A percentile compares a stretch with the other conserved stretches of the same genome.
Evolutionary conservation across 2,888 invertebrate genomes (phyloP).

Genomic region (Cabera pusaria): DNA sequence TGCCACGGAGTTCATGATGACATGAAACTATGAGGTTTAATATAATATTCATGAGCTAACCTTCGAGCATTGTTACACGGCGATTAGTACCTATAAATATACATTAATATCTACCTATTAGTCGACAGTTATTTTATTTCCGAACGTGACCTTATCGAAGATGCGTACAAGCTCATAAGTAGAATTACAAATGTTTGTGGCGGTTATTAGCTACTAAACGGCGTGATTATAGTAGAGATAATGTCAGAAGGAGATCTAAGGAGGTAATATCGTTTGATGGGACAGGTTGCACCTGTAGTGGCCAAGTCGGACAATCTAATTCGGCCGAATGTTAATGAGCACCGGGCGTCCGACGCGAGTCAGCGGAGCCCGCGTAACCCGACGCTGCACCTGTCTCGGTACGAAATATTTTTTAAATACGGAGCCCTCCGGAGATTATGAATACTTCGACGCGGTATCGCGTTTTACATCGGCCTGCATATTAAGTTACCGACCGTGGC

Average conservation of each 20-base stretch:
- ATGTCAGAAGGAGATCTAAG: conserved; percentile 56
- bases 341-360: conserved; percentile 27
- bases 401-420: conserved; percentile 78
- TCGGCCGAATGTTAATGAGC: conserved; percentile 73
- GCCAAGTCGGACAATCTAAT: conserved; percentile 56
- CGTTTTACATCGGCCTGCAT: conserved; percentile 60
- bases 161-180: conserved; percentile 22
- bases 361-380: conserved; percentile 56
- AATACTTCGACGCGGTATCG: conserved; percentile 71
- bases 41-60: conserved; percentile 8
- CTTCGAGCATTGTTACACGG: conserved; percentile 16
- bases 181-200: conserved; percentile 45
- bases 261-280: conserved; percentile 51
- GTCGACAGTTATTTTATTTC: conserved; percentile 16
- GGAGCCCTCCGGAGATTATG: conserved; percentile 72
- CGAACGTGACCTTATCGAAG: conserved; percentile 29
- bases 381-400: conserved; percentile 76
- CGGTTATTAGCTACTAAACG: conserved; percentile 56
- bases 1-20: conserved; percentile 46
- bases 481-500: conserved; percentile 62
- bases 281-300: conserved; percentile 65
- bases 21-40: conserved; percentile 34
- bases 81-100: conserved; percentile 26
- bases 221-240: conserved; percentile 64
- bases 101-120: too few relatives aligned